Percentiles rank a stretch among this genome's conserved stretches.
phyloP scores from a whole-genome alignment of 23 tunicate genomes.

The Halocynthia aurantium region DNA sequence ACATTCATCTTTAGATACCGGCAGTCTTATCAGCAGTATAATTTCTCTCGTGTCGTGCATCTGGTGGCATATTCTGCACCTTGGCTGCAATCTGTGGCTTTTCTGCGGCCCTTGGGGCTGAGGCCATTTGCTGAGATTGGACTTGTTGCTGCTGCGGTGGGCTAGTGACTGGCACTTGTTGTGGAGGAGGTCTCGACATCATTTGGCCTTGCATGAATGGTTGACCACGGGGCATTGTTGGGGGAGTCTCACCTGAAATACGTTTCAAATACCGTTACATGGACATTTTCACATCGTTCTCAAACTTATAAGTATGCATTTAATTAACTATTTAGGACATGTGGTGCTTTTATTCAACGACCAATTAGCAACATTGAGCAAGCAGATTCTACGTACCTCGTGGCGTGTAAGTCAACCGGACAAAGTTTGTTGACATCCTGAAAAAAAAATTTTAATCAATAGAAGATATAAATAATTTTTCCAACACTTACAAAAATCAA shows the following conservation, averaged over 20 bases:
- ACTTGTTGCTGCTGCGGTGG: slow-evolving; percentile 18
- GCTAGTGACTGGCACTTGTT: slow-evolving; percentile 1
- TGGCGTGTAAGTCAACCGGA: neutral
- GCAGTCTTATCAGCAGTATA: too few species aligned
- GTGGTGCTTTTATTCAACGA: neutral
- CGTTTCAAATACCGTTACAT: neutral
- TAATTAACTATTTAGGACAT: neutral
- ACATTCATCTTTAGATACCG: too few species aligned
- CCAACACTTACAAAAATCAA: too few species aligned
- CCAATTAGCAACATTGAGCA: neutral
- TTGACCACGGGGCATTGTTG: too few species aligned
- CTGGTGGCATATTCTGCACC: neutral
- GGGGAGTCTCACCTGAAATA: neutral
- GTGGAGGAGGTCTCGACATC: neutral
- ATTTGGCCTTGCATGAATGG: slow-evolving; percentile 18
- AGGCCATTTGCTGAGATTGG: slow-evolving; percentile 1
- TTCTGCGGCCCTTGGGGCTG: neutral
- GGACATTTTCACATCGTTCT: neutral
- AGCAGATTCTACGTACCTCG: neutral
- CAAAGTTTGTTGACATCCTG: neutral
- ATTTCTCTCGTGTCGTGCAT: too few species aligned
- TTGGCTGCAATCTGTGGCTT: neutral
- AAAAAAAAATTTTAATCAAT: too few species aligned
- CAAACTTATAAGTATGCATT: neutral
- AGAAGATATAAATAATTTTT: too few species aligned